phyloP scores from a whole-genome alignment of 2,888 invertebrate species.

The Criorhina ranunculi region DNA sequence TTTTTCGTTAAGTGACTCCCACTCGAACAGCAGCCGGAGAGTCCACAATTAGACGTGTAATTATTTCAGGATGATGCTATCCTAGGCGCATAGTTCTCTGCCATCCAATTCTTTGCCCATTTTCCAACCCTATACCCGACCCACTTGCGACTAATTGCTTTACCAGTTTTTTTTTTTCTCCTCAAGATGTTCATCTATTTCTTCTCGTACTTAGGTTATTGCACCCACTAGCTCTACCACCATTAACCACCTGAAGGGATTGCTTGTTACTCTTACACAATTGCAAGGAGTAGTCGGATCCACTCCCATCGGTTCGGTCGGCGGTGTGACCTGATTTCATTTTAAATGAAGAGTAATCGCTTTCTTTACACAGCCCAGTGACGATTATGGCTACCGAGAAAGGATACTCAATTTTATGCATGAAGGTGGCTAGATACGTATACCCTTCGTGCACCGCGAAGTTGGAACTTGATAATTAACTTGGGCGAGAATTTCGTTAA shows the following conservation, averaged over 20 bases:
- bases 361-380: conserved; percentile 38
- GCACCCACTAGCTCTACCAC: conserved; percentile 50
- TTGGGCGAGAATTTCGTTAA: conserved; percentile 43
- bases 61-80: conserved; percentile 73
- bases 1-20: conserved; percentile 68
- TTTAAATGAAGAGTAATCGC: conserved; percentile 71
- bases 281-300: conserved; percentile 31
- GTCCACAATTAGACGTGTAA: conserved; percentile 71
- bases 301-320: conserved; percentile 30
- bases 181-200: conserved; percentile 53
- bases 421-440: conserved; percentile 6
- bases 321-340: conserved; percentile 72
- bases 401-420: conserved; percentile 30
- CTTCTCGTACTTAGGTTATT: conserved; percentile 55
- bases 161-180: conserved; percentile 30
- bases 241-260: conserved; percentile 59
- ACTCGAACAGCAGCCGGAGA: conserved; percentile 37
- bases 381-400: conserved; percentile 31
- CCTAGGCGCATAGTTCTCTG: conserved; percentile 26
- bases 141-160: conserved; percentile 72
- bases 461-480: conserved; percentile 54
- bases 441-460: not conserved
- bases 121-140: conserved; percentile 36
- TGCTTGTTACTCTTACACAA: conserved; percentile 4
- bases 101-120: conserved; percentile 43